Evolutionary conservation across 1,140 invertebrate species (phyloP), one percentile per base, ranked within the genome.

Genomic region (Stenopsyche tienmushanensis): DNA sequence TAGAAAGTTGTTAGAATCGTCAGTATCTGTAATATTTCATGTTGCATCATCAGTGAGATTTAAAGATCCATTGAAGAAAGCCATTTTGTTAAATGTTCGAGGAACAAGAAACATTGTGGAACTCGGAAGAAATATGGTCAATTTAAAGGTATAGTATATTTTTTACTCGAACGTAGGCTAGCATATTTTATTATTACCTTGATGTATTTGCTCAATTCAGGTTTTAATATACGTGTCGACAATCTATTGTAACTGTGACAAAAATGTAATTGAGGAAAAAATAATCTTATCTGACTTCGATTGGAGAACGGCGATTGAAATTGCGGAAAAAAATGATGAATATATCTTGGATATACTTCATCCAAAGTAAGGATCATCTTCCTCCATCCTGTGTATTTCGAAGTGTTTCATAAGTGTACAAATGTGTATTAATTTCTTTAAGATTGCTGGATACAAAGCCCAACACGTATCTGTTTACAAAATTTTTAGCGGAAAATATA

Each of bases 1-100:
- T 49, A 80, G 84, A 65, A 72, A 81, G 64, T 65, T 84, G 0
- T 73, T 97, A 0, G 79, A 94, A 0, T 82, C 89, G 1, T 84
- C 87, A 72, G 89, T 97, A 0, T 87, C 89, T 1, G 80, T 98
- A 10, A 86, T 99, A 3, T 97, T 96, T 76, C 95, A 99, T 73
- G 90, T 90, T 0, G 97, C 96, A 0, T 96, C 97, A 0, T 97
- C 92, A 62, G 90, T 98, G 0, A 75, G 78, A 34, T 94, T 94
- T 76, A 86, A 92, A 71, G 90, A 93, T 71, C 78, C 81, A n/a
- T 74, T 94, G 1, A 86, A 84, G 76, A 63, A 77, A 1, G 80
- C 84, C 0, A 72, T 85, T 18, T 76, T 81, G 0, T 73, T 78
- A 24, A 86, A 86, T 64, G 72, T 81, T 0, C 72, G 80, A 58